Evolutionary conservation across 2,797 vertebrate genomes (phyloP).

Genomic region (Selene dorsalis): DNA sequence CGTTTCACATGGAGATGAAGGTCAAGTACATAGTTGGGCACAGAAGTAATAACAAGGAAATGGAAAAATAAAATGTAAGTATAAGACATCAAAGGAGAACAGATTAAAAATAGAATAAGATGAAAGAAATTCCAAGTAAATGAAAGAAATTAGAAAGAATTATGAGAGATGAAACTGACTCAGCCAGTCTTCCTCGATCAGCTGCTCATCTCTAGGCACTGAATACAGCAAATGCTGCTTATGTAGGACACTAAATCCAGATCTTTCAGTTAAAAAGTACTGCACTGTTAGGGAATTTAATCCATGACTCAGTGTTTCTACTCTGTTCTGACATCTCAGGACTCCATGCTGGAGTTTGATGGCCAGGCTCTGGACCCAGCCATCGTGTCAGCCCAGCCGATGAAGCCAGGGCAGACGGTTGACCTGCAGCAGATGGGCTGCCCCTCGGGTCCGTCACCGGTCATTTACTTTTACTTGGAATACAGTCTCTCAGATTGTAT

Average conservation of each 20-base stretch:
- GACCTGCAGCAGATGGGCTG: conserved; percentile 92
- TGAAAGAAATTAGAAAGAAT: not conserved
- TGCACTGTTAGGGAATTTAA: not conserved
- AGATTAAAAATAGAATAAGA: not conserved
- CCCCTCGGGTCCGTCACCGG: conserved; percentile 59
- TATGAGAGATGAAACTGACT: not conserved
- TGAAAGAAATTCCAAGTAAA: not conserved
- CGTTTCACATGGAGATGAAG: not conserved
- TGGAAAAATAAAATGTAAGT: not conserved
- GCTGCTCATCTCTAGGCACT: not conserved
- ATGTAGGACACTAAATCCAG: not conserved
- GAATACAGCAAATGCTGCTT: not conserved
- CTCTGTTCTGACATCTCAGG: conserved; percentile 77
- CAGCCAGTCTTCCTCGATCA: not conserved
- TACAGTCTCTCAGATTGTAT: not conserved
- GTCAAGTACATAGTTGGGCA: not conserved
- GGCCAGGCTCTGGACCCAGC: conserved; percentile 96
- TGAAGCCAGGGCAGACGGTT: conserved; percentile 91
- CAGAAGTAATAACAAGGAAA: not conserved
- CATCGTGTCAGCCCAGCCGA: conserved; percentile 97
- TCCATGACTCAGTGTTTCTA: not conserved
- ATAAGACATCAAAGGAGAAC: not conserved
- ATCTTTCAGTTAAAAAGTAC: not conserved
- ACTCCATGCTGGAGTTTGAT: conserved; percentile 98
- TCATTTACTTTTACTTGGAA: not conserved